Evolutionary conservation across 2,113 vertebrate species (phyloP).

Genomic region (Pedetes capensis): DNA sequence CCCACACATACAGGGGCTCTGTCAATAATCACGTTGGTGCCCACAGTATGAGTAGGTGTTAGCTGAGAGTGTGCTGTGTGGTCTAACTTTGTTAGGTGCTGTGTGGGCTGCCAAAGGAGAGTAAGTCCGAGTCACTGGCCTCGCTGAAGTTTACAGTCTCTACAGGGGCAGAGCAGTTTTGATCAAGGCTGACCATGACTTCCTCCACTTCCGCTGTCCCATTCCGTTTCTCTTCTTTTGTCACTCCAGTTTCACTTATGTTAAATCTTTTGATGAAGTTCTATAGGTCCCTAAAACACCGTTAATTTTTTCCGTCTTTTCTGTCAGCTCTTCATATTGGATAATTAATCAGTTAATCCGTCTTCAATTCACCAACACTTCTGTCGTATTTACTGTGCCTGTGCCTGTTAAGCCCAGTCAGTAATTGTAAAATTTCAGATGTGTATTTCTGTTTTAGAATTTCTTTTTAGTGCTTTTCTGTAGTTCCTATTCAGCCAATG

Average conservation of each 20-base stretch:
- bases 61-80: neutral
- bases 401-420: neutral
- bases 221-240: neutral
- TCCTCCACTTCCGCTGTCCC: neutral
- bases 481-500: neutral
- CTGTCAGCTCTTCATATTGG: neutral
- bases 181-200: neutral
- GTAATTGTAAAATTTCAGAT: neutral
- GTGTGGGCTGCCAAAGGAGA: neutral
- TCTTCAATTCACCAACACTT: neutral
- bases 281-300: neutral
- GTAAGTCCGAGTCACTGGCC: neutral
- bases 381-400: neutral
- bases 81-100: neutral
- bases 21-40: neutral
- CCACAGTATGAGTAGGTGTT: neutral
- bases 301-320: neutral
- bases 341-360: neutral
- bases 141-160: neutral
- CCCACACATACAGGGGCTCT: neutral
- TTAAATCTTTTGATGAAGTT: neutral
- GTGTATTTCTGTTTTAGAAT: neutral
- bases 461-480: conserved; percentile 33
- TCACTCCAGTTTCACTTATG: neutral
- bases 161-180: neutral